Base-by-base conservation (phyloP, 2,888 invertebrate genomes). In the Geotrupes spiniger region DNA sequence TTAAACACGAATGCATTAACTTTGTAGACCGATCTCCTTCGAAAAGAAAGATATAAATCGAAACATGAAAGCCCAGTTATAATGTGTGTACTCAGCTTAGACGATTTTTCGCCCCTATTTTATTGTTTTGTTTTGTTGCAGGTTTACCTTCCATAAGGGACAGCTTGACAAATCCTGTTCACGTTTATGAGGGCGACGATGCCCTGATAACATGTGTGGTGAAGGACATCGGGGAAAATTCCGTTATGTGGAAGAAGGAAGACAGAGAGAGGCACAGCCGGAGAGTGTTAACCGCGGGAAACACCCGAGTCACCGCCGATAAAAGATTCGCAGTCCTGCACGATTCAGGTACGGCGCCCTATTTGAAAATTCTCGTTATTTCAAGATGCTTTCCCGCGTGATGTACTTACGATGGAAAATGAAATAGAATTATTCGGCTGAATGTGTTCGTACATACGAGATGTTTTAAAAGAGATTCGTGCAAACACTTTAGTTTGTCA, bases 151-250 rank as follows among this genome's bases (percentile, higher is more conserved):
- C 74, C 42, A 75, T 77, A 68, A 68, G 74, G 45, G 75, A 75
- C 63, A 74, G 72, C 57, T 62, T 74, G 44, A 75, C 75, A 26
- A 74, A 74, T 59, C 79, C 78, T 9, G 74, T 79, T 31, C 77
- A 78, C 60, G 81, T 82, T 26, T 77, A 78, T 59, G 83, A 82
- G 62, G 89, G 88, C 8, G 88, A 88, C 61, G 89, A 89, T 66
- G 89, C 89, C 1, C 74, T 89, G 29, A 78, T 91, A 39, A 90
- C 89, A 8, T 91, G 91, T 69, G 88, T 90, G 45, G 87, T 90
- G 21, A 75, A 83, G 21, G 81, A 85, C 21, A 79, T 81, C 2
- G 84, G 83, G 27, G 82, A 84, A 16, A 80, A 84, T 62, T 87
- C 88, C 0, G 86, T 91, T 42, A 77, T 88, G 64, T 89, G 89